phyloP scores from a whole-genome alignment of 2,888 invertebrate genomes.

The Cephonodes hylas region DNA sequence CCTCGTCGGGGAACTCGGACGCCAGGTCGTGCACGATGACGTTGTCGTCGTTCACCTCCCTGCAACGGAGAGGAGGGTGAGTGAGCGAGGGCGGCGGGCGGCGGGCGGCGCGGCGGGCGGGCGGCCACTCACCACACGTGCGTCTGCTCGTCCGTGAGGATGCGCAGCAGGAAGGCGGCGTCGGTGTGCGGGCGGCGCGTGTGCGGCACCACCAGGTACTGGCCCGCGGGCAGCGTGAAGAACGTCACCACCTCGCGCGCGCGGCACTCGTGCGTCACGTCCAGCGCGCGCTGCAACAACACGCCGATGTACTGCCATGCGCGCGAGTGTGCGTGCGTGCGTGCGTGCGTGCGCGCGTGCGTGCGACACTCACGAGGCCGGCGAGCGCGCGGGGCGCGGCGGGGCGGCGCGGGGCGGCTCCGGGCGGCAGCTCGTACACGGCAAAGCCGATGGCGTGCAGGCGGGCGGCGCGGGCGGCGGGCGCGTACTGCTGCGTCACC shows the following conservation, averaged over 20 bases:
- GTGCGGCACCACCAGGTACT: constrained; percentile 88
- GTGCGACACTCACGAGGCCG: constrained; percentile 81
- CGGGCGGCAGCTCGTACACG: constrained; percentile 85
- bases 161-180: constrained; percentile 86
- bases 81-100: neutral
- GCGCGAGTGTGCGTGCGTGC: constrained; percentile 68
- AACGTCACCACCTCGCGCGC: constrained; percentile 82
- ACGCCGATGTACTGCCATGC: constrained; percentile 40
- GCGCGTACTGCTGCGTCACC: constrained; percentile 84
- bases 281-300: constrained; percentile 81
- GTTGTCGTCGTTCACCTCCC: constrained; percentile 90
- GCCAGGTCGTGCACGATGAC: constrained; percentile 84
- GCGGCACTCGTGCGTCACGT: constrained; percentile 83
- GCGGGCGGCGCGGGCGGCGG: constrained; percentile 62
- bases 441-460: constrained; percentile 86
- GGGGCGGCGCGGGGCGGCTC: constrained; percentile 37
- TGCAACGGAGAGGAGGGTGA: constrained; percentile 35
- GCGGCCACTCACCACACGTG: constrained; percentile 82
- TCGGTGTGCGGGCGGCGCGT: constrained; percentile 85
- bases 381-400: constrained; percentile 79
- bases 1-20: constrained; percentile 81
- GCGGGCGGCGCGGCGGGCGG: neutral
- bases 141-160: constrained; percentile 86
- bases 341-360: constrained; percentile 43
- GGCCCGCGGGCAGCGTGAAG: constrained; percentile 87